Evolutionary conservation across 2,888 invertebrate genomes (phyloP), one percentile per base, ranked within the genome.

Genomic region (Trypoxylon attenuatum): DNA sequence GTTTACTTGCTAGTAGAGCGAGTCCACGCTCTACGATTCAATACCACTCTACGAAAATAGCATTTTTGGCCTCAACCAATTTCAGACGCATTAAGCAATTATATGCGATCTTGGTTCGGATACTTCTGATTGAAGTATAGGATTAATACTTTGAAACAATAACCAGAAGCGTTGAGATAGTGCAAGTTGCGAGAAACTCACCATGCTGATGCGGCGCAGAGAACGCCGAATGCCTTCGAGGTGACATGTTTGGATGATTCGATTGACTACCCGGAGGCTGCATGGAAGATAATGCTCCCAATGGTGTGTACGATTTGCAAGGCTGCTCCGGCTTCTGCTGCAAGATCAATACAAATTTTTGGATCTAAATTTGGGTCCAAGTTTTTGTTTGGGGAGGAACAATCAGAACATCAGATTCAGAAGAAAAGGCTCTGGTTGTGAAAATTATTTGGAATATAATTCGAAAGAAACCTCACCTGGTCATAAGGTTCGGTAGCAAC

Each of bases 271-370:
- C 93, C 0, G 93, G 93, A n/a, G 95, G 95, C 87, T 95, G 92
- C 95, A 96, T 96, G 78, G 93, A 95, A 29, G 95, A 94, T 73
- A 95, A 88, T 13, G 95, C 95, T 57, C 94, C 92, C 70, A 96
- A 89, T 3, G 95, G 95, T 42, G 95, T 94, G 87, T 96, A 96
- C 13, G 94, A 92, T 83, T 92, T 92, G 88, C 82, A 88, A 21
- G 89, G 89, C 64, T 86, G 86, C 62, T 87, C 87, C 38, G 79
- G 61, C 68, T 86, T 87, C 80, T 85, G 80, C 76, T 78, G 55
- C 25, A 13, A 52, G 13, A 56, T 27, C n/a, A 2, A 39, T 13
- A 41, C 10, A 29, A n/a, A n/a, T n/a, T n/a, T n/a, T n/a, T n/a
- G n/a, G n/a, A n/a, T n/a, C n/a, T n/a, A n/a, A n/a, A n/a, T n/a